Evolutionary conservation across 2,797 vertebrate genomes (phyloP).

Genomic region (Acanthurus tractus): DNA sequence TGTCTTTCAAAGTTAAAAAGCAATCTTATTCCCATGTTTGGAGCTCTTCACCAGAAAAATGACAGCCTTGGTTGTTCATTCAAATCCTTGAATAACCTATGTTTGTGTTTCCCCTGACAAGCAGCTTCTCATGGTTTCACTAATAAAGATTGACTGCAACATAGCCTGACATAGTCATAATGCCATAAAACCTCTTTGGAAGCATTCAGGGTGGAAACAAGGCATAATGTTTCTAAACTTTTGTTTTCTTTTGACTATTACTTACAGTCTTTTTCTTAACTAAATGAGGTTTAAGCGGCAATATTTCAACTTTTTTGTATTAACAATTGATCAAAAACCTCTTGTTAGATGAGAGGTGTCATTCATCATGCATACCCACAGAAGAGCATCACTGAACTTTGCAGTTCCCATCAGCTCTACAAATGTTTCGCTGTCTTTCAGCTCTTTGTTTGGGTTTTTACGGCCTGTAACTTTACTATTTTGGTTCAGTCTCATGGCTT

Average conservation of each 20-base stretch:
- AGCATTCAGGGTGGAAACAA: background rate
- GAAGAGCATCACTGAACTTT: background rate
- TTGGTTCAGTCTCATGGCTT: conserved; percentile 1
- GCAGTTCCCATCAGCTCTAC: background rate
- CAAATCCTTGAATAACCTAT: background rate
- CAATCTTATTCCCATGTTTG: background rate
- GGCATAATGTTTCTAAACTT: background rate
- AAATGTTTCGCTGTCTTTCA: background rate
- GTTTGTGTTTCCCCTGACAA: background rate
- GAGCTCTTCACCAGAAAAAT: background rate
- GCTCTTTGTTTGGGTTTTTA: background rate
- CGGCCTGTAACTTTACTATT: background rate
- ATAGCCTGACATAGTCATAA: background rate
- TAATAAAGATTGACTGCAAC: background rate
- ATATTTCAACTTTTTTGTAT: background rate
- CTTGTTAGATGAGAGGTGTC: background rate
- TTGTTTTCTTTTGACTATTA: background rate
- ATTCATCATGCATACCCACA: background rate
- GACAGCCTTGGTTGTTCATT: background rate
- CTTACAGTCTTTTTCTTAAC: no score
- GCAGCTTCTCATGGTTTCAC: background rate
- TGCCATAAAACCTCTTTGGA: background rate
- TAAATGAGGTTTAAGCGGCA: background rate
- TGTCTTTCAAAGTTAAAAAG: background rate
- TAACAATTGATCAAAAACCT: background rate